Base-by-base conservation (phyloP, 2,113 vertebrate genomes). In the Engystomops pustulosus region DNA sequence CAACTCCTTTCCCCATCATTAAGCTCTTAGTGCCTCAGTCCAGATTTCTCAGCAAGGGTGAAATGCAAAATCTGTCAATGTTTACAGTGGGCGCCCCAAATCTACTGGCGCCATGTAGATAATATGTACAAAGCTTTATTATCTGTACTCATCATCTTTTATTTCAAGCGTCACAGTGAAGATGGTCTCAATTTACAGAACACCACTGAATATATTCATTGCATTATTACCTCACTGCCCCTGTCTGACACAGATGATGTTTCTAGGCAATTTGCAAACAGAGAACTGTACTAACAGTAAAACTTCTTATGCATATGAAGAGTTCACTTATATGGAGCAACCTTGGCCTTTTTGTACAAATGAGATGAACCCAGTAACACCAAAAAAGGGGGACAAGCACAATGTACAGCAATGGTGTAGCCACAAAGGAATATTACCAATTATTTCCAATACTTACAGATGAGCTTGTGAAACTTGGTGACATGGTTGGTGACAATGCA, bases 1-100 rank as follows among this genome's bases (percentile, higher is more conserved):
- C 83, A 78, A 58, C 60, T 85, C 75, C 72, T 79, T 85, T 85
- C 60, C 83, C 75, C 83, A 70, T 70, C 83, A 85, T 85, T 85
- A 85, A 78, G 47, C 49, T 79, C 62, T 45, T 84, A 70, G 74
- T 84, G 83, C 83, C 83, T 69, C 47, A 79, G 83, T 79, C 83
- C 83, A 84, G 74, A 84, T 85, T 79, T 70, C 83, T 70, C 75
- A 69, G 62, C 83, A 79, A 85, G 74, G 55, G 27, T 17, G 45
- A 85, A 85, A 78, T 78, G 83, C 83, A 79, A 85, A 84, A 85
- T 79, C 83, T 85, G 83, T 85, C 83, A 85, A 44, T 85, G 62
- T 79, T 78, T 85, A 79, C 83, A 71, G 62, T 79, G 75, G 83
- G 62, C 58, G 83, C 74, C 83, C 83, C 74, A 79, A 55, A 70